phyloP scores from a whole-genome alignment of 2,113 vertebrate genomes.

The Oncorhynchus kisutch region DNA sequence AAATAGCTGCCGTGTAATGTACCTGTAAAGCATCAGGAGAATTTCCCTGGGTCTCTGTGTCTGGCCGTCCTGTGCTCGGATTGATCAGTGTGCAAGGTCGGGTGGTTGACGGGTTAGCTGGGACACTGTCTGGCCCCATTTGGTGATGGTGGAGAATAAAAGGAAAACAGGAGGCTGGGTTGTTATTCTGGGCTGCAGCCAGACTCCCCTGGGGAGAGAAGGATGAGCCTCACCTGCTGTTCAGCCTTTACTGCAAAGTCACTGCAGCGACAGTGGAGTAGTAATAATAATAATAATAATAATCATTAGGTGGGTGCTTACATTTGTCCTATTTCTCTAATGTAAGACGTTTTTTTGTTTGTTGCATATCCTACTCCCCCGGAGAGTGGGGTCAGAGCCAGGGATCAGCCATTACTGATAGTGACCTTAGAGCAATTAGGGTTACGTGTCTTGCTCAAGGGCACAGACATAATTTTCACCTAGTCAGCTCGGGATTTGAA shows the following conservation, averaged over 20 bases:
- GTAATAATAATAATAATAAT: too few relatives aligned
- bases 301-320: too few relatives aligned
- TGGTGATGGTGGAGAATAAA: background rate
- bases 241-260: background rate
- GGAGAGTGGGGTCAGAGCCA: too few relatives aligned
- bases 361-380: too few relatives aligned
- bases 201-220: background rate
- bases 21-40: background rate
- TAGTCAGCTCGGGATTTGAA: too few relatives aligned
- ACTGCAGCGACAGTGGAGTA: background rate
- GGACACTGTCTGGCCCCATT: slow-evolving; percentile 1
- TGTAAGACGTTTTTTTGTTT: too few relatives aligned
- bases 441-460: too few relatives aligned
- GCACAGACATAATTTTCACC: too few relatives aligned
- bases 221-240: background rate
- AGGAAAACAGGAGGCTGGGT: background rate
- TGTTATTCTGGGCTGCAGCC: background rate
- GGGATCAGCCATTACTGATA: too few relatives aligned
- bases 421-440: too few relatives aligned
- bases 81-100: background rate
- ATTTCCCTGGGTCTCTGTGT: background rate
- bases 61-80: background rate
- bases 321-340: too few relatives aligned
- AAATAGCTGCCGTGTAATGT: background rate
- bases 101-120: background rate